phyloP scores from a whole-genome alignment of 2,888 invertebrate genomes.

The Latrodectus hesperus region DNA sequence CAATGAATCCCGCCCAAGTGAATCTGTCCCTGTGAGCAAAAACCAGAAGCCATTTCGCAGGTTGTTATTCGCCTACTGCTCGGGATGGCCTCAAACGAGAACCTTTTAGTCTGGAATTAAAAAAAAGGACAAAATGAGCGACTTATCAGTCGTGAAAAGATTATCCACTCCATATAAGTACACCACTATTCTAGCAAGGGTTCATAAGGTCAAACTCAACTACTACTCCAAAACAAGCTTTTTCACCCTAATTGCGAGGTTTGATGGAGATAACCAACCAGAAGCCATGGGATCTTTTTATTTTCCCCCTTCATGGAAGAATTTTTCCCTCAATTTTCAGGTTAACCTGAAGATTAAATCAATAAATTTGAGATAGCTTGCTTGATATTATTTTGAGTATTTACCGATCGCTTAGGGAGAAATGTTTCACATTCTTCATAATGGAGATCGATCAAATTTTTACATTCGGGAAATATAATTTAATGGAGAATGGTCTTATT shows the following conservation, averaged over 20 bases:
- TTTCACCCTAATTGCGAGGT: slow-evolving; percentile 24
- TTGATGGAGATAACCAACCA: no score
- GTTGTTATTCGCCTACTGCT: slow-evolving; percentile 51
- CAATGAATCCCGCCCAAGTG: slow-evolving; percentile 46
- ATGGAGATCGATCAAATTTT: no score
- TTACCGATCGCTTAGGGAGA: no score
- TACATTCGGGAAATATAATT: no score
- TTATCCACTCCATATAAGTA: slow-evolving; percentile 45
- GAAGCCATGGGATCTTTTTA: no score
- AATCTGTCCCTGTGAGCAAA: slow-evolving; percentile 40
- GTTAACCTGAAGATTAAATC: no score
- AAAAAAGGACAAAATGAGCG: slow-evolving; percentile 23
- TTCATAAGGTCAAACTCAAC: slow-evolving; percentile 25
- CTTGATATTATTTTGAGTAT: no score
- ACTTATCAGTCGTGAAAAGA: slow-evolving; percentile 43
- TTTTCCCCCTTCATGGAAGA: no score
- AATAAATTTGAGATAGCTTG: no score
- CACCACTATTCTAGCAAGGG: slow-evolving; percentile 30
- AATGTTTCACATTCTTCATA: no score
- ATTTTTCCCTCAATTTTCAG: no score
- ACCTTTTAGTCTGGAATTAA: slow-evolving; percentile 44
- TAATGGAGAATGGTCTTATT: no score
- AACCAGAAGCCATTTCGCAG: slow-evolving; percentile 56
- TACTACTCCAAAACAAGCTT: slow-evolving; percentile 23
- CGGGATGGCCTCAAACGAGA: slow-evolving; percentile 38